Evolutionary conservation across 2,113 vertebrate species (phyloP).

Genomic region (Barnardius zonarius): DNA sequence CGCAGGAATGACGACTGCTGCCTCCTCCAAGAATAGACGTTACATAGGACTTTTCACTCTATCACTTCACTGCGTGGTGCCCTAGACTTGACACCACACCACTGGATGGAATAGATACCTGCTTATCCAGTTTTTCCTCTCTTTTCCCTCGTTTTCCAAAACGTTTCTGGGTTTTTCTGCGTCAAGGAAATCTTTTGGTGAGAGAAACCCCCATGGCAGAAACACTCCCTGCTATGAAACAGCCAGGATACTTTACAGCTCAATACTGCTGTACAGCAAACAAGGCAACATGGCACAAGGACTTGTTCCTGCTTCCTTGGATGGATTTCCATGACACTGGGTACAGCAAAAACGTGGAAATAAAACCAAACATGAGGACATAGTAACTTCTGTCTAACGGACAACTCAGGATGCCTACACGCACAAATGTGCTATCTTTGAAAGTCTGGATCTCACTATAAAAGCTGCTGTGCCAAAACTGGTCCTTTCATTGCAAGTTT

Average conservation of each 20-base stretch:
- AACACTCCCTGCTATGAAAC: neutral
- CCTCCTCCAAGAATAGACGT: neutral
- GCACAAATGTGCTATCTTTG: neutral
- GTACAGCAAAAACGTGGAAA: neutral
- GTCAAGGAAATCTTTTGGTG: neutral
- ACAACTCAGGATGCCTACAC: neutral
- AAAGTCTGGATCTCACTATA: neutral
- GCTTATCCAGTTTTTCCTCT: neutral
- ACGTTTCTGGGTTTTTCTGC: neutral
- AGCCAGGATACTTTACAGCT: rapidly evolving
- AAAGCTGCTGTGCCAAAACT: neutral
- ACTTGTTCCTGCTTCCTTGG: neutral
- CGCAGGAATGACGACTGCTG: rapidly evolving
- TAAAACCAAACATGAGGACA: neutral
- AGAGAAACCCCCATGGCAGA: neutral
- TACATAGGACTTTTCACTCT: neutral
- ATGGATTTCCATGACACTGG: neutral
- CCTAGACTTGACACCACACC: neutral
- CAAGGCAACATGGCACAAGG: rapidly evolving
- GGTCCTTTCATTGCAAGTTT: neutral
- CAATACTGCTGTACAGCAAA: neutral
- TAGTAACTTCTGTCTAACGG: neutral
- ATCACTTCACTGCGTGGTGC: rapidly evolving
- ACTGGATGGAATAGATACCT: neutral
- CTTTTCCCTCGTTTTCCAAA: neutral